Percentiles rank a stretch among this genome's conserved stretches.
phyloP scores from a whole-genome alignment of 2,888 invertebrate species.

The Eucriotettix oculatus region DNA sequence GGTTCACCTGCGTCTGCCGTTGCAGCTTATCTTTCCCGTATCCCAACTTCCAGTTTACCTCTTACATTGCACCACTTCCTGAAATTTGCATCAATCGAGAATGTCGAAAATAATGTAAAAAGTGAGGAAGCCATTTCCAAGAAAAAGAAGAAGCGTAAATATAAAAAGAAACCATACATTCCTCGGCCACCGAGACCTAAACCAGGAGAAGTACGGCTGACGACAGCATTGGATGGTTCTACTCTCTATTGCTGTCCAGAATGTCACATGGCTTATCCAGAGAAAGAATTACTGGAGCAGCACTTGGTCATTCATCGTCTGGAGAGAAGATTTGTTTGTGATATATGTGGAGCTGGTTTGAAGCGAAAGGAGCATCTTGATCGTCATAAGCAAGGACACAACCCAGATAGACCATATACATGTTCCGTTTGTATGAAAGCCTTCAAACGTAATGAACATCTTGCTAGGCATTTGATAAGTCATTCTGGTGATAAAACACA shows the following conservation, averaged over 20 bases:
- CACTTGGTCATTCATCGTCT: conserved; percentile 56
- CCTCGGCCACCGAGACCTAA: conserved; percentile 62
- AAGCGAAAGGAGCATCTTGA: conserved; percentile 66
- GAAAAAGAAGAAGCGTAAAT: conserved; percentile 57
- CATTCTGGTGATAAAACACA: conserved; percentile 73
- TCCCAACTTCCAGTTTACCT: conserved; percentile 34
- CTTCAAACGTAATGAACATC: conserved; percentile 66
- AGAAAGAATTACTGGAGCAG: conserved; percentile 58
- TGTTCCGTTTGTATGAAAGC: conserved; percentile 60
- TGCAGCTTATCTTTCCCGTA: conserved; percentile 32
- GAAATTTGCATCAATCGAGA: conserved; percentile 27
- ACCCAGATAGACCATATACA: conserved; percentile 62
- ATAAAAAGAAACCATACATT: conserved; percentile 50
- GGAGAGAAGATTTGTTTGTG: conserved; percentile 35
- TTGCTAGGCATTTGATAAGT: conserved; percentile 68
- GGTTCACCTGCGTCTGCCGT: conserved; percentile 27
- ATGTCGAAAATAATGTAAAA: background rate
- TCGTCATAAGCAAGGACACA: conserved; percentile 62
- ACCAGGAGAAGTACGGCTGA: conserved; percentile 64
- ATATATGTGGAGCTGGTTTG: conserved; percentile 27
- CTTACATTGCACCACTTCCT: conserved; percentile 43
- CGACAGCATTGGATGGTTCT: conserved; percentile 56
- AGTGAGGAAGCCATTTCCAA: conserved; percentile 8
- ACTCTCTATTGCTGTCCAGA: conserved; percentile 64
- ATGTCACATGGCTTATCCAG: conserved; percentile 66